These are phyloP conservation scores for Scaptomyza hsui DNA, from an alignment of 1,140 invertebrate species.

Conservation along the genomic window DNA sequence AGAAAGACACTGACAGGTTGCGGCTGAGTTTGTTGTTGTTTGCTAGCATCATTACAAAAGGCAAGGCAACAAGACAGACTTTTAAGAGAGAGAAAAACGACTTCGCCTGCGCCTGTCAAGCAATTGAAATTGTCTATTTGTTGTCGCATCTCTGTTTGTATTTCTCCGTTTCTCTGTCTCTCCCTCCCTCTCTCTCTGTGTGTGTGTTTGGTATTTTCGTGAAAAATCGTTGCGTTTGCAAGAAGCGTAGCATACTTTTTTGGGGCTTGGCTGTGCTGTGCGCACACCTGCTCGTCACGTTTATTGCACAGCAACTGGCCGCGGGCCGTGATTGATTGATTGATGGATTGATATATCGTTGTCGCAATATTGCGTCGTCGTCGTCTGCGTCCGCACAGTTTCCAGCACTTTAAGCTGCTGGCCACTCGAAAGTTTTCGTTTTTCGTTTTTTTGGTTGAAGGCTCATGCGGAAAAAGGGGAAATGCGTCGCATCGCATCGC, in stretches of 20 bases:
- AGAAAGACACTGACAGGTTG: conserved; percentile 12
- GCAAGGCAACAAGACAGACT: not conserved
- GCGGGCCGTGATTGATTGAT: conserved; percentile 50
- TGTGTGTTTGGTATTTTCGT: conserved; percentile 23
- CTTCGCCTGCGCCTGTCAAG: conserved; percentile 21
- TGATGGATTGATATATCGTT: conserved; percentile 44
- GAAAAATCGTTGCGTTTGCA: conserved; percentile 61
- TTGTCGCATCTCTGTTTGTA: not conserved
- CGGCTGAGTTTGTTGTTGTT: conserved; percentile 3
- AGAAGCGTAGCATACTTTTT: conserved; percentile 22
- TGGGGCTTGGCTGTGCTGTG: conserved; percentile 9
- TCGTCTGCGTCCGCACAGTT: not conserved
- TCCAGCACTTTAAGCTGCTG: conserved; percentile 46
- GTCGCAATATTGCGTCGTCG: conserved; percentile 63
- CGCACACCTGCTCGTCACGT: conserved; percentile 50
- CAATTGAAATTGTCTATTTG: conserved; percentile 65
- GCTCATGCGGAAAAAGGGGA: conserved; percentile 49
- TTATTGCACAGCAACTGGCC: conserved; percentile 59
- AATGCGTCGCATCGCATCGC: conserved; percentile 7
- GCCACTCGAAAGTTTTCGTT: conserved; percentile 56
- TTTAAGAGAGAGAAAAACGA: conserved; percentile 23
- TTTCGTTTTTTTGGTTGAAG: conserved; percentile 5
- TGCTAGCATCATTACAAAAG: conserved; percentile 8
- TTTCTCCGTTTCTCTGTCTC: not conserved
- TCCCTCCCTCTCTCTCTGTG: not conserved